Conservation (phyloP, 2,113 vertebrate species). For the Rhabdornis inornatus region DNA sequence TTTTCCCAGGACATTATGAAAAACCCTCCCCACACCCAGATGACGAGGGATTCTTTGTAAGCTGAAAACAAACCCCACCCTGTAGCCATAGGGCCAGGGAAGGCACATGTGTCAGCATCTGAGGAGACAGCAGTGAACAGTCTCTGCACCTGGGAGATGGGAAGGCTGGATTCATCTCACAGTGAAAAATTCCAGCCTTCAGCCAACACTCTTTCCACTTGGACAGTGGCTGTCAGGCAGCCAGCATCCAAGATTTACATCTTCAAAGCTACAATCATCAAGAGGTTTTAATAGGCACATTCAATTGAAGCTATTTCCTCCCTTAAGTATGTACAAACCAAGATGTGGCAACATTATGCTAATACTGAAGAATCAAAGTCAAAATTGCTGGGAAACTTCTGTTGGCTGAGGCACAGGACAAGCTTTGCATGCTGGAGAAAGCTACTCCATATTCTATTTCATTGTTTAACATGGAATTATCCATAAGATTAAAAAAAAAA, state of each 20-base stretch:
- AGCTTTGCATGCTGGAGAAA: neutral
- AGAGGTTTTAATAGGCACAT: neutral
- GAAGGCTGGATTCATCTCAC: neutral
- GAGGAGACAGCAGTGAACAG: neutral
- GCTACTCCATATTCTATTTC: neutral
- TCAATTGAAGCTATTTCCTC: slow-evolving; percentile 16
- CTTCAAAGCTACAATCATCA: neutral
- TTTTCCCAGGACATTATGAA: neutral
- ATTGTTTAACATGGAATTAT: neutral
- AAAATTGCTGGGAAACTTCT: slow-evolving; percentile 20
- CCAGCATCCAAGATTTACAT: neutral
- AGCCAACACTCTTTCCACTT: neutral
- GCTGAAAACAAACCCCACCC: slow-evolving; percentile 50
- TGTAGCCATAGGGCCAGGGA: neutral
- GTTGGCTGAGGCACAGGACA: neutral
- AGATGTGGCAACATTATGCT: slow-evolving; percentile 31
- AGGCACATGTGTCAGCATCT: slow-evolving; percentile 17
- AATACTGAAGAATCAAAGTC: slow-evolving; percentile 33
- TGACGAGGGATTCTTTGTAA: slow-evolving; percentile 14
- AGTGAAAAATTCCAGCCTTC: neutral
- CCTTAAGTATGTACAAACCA: neutral
- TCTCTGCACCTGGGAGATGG: neutral
- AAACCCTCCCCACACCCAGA: slow-evolving; percentile 18
- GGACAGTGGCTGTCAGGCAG: neutral
- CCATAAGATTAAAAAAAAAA: neutral